Evolutionary conservation across 2,797 vertebrate genomes (phyloP).

Genomic region (Tapera naevia): DNA sequence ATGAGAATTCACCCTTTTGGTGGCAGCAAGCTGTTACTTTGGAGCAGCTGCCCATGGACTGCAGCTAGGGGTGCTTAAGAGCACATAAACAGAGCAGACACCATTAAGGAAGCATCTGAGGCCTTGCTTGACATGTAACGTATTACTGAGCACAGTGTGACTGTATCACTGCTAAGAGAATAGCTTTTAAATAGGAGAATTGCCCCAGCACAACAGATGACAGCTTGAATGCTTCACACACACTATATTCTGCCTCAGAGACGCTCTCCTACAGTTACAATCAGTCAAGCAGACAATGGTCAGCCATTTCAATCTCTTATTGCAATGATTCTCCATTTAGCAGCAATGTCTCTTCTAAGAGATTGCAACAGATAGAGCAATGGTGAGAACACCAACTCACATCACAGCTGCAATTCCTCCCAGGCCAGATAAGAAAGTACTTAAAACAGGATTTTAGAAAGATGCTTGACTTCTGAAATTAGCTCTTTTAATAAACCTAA

Average conservation of each 20-base stretch:
- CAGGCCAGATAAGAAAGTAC: constrained; percentile 50
- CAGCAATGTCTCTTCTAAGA: neutral
- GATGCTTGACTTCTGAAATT: neutral
- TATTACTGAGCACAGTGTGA: neutral
- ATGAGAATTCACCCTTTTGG: neutral
- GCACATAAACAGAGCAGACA: constrained; percentile 22
- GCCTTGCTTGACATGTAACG: constrained; percentile 25
- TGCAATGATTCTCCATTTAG: constrained; percentile 39
- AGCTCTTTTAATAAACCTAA: neutral
- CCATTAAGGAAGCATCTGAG: constrained; percentile 26
- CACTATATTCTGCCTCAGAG: constrained; percentile 14
- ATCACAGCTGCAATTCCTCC: constrained; percentile 45
- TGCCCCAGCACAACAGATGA: neutral
- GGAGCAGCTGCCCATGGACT: constrained; percentile 36
- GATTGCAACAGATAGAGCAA: constrained; percentile 27
- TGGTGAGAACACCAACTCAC: constrained; percentile 35
- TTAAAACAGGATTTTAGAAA: constrained; percentile 51
- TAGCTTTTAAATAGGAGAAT: neutral
- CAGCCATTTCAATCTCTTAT: constrained; percentile 35
- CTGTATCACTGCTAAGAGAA: constrained; percentile 1
- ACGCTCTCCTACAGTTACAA: constrained; percentile 28
- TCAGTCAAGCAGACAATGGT: constrained; percentile 45
- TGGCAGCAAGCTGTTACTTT: constrained; percentile 33
- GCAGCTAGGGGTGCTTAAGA: constrained; percentile 28
- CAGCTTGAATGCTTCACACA: constrained; percentile 4